Percentiles rank a stretch among this genome's conserved stretches.
phyloP scores from a whole-genome alignment of 2,113 vertebrate genomes.

The Octodon degus region DNA sequence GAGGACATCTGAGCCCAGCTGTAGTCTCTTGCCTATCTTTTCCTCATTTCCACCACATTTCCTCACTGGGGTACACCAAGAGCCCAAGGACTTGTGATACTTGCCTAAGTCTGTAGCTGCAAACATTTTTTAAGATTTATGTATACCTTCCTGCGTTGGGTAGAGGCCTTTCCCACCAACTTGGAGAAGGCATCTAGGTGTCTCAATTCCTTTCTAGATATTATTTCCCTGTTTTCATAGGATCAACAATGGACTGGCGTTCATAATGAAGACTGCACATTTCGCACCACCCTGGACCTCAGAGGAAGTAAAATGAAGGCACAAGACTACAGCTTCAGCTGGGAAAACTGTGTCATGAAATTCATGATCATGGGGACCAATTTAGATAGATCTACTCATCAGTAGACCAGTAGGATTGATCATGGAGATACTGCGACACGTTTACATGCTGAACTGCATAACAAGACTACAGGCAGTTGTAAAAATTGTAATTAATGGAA shows the following conservation, averaged over 20 bases:
- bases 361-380: neutral
- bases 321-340: neutral
- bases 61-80: too few relatives aligned
- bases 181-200: neutral
- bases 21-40: too few relatives aligned
- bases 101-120: neutral
- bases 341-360: neutral
- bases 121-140: too few relatives aligned
- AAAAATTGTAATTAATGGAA: neutral
- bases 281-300: neutral
- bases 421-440: neutral
- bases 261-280: neutral
- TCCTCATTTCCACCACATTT: too few relatives aligned
- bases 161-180: neutral
- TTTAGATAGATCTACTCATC: too few relatives aligned
- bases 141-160: neutral
- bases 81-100: too few relatives aligned
- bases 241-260: neutral
- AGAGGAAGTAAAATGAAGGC: neutral
- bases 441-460: neutral
- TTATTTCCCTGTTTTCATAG: neutral
- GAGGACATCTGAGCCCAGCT: too few relatives aligned
- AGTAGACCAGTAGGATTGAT: neutral
- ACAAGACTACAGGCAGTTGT: neutral
- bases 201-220: neutral